Evolutionary conservation across 1,140 invertebrate genomes (phyloP).

Genomic region (Condylostylus longicornis): DNA sequence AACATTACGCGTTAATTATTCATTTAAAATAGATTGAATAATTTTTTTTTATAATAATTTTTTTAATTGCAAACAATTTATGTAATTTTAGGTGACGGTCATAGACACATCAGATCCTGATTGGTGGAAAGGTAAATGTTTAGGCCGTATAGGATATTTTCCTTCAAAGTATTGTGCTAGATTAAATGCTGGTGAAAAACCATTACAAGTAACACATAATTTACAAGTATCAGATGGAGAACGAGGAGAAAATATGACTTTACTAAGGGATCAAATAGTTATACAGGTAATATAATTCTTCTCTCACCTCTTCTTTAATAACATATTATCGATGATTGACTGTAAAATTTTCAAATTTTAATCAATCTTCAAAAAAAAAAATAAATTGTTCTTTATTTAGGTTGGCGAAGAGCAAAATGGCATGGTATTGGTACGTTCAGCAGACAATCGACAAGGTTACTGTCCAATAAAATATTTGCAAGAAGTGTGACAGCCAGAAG

Average conservation of each 20-base stretch:
- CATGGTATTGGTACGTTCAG: slow-evolving; percentile 82
- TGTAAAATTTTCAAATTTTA: background rate
- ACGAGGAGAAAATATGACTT: slow-evolving; percentile 43
- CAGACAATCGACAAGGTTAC: slow-evolving; percentile 67
- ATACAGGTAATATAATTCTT: slow-evolving; percentile 37
- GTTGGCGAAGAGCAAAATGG: slow-evolving; percentile 82
- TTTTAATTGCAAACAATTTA: too few species aligned
- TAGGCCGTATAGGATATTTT: slow-evolving; percentile 83
- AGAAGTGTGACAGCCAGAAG: slow-evolving; percentile 59
- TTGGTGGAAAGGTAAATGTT: slow-evolving; percentile 94
- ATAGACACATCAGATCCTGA: slow-evolving; percentile 87
- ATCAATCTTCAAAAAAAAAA: background rate
- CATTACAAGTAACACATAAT: slow-evolving; percentile 66
- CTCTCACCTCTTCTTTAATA: background rate
- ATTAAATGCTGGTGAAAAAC: slow-evolving; percentile 73
- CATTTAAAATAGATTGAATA: too few species aligned
- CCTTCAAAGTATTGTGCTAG: slow-evolving; percentile 88
- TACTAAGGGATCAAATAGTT: slow-evolving; percentile 55
- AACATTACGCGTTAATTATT: too few species aligned
- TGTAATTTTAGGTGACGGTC: slow-evolving; percentile 62
- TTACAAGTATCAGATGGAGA: slow-evolving; percentile 47
- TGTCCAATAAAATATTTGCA: slow-evolving; percentile 72
- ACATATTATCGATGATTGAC: background rate
- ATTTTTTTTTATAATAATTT: too few species aligned
- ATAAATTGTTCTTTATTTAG: slow-evolving; percentile 12